Evolutionary conservation across 2,888 invertebrate genomes (phyloP).

Genomic region (Xylophagus ater): DNA sequence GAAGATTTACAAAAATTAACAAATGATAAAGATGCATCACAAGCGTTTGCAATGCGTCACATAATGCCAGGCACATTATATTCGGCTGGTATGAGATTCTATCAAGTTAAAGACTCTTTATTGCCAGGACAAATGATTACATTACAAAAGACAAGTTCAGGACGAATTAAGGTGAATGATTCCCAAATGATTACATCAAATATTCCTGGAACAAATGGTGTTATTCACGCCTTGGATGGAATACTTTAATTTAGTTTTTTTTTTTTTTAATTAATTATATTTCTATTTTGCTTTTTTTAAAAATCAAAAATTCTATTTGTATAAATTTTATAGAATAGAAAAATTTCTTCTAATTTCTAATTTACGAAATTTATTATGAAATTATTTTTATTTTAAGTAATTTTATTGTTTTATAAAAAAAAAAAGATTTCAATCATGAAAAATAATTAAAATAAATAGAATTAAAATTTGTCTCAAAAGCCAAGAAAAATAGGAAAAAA

Average conservation of each 20-base stretch:
- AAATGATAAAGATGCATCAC: constrained; percentile 54
- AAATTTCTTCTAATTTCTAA: too few species aligned
- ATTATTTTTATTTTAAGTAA: too few species aligned
- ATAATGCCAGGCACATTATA: constrained; percentile 67
- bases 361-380: too few species aligned
- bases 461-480: too few species aligned
- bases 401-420: too few species aligned
- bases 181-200: constrained; percentile 71
- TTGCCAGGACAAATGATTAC: constrained; percentile 64
- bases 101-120: constrained; percentile 71
- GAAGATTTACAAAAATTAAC: constrained; percentile 49
- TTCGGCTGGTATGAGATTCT: constrained; percentile 79
- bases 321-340: too few species aligned
- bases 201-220: constrained; percentile 79
- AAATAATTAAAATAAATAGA: too few species aligned
- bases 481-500: too few species aligned
- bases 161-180: constrained; percentile 75
- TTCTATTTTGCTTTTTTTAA: too few species aligned
- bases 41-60: constrained; percentile 64
- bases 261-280: too few species aligned
- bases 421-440: too few species aligned
- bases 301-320: too few species aligned
- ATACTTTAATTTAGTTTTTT: constrained; percentile 42
- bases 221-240: constrained; percentile 70
- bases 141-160: constrained; percentile 60